Base-by-base conservation (phyloP, 2,113 vertebrate genomes). In the Oryctolagus cuniculus region DNA sequence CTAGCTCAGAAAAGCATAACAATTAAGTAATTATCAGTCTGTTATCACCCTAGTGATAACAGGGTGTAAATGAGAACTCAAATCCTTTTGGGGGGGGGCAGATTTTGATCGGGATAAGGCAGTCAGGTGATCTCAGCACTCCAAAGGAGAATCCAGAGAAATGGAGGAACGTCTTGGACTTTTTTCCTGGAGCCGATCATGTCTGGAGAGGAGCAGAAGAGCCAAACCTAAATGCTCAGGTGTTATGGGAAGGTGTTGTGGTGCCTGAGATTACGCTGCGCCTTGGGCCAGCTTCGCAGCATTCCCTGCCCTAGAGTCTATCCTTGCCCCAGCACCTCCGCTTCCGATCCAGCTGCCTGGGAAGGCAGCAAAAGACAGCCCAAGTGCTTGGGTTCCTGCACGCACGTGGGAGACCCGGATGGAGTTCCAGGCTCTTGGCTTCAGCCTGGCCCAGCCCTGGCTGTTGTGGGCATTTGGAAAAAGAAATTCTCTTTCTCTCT, bases 21-120 rank as follows among this genome's bases (percentile, higher is more conserved):
- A 88, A 91, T 93, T 93, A 96, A 94, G 95, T 67, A 94, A 90
- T 96, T 94, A 96, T 80, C 93, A 86, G 87, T 85, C 69, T 89
- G 63, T 96, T 97, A 89, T 89, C 94, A 97, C 53, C 31, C 34
- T 58, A 53, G 66, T n/a, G n/a, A n/a, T n/a, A n/a, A n/a, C n/a
- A n/a, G n/a, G n/a, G n/a, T 53, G 58, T 91, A 89, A 96, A 86
- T 16, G 51, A 87, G 87, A 75, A 93, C 66, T 78, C 74, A 88
- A 55, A 85, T 92, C 81, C 38, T 87, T 75, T 58, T 58, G 11
- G 55, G 55, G 51, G 51, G 86, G 31, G 79, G 74, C 67, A 82
- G 83, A 81, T 87, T 97, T 94, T 95, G 87, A 80, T 27, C 72
- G 89, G 83, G 75, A 87, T 82, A 89, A 96, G 82, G 80, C 77